A percentile compares a stretch with the other conserved stretches of the same genome.
These are phyloP conservation scores for Ectropis grisescens DNA, from an alignment of 1,140 invertebrate genomes.

Conservation along the genomic window DNA sequence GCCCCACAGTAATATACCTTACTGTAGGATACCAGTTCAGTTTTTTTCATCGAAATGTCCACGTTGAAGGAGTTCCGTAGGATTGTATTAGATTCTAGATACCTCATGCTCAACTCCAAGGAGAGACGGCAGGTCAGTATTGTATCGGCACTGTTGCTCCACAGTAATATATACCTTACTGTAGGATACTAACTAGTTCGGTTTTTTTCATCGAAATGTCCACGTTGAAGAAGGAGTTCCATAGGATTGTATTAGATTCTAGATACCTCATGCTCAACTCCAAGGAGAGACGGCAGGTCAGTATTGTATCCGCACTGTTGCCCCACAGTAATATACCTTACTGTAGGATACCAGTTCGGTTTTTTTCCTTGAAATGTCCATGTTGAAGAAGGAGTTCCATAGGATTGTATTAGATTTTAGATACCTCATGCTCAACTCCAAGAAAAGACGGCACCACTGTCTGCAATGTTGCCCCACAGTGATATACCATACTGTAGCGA, in stretches of 20 bases:
- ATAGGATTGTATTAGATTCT: slow-evolving; percentile 99
- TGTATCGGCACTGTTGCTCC: too few relatives aligned
- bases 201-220: slow-evolving; percentile 98
- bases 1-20: too few relatives aligned
- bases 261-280: slow-evolving; percentile 95
- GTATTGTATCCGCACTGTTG: background rate
- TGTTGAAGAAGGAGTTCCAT: slow-evolving; percentile 99
- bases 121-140: slow-evolving; percentile 85
- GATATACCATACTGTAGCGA: too few relatives aligned
- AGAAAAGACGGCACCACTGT: slow-evolving; percentile 88
- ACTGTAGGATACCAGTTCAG: too few relatives aligned
- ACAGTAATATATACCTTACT: too few relatives aligned
- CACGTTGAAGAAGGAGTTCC: slow-evolving; percentile 99
- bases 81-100: slow-evolving; percentile 98
- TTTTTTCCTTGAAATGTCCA: slow-evolving; percentile 98
- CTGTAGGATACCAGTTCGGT: too few relatives aligned
- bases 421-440: slow-evolving; percentile 94
- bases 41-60: too few relatives aligned
- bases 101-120: slow-evolving; percentile 94
- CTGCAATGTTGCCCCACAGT: too few relatives aligned
- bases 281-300: slow-evolving; percentile 90
- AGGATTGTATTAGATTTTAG: slow-evolving; percentile 99
- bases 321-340: too few relatives aligned
- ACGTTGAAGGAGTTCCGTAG: slow-evolving; percentile 99
- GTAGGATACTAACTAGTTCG: too few relatives aligned